Evolutionary conservation across 2,113 vertebrate genomes (phyloP).

Genomic region (Coracopsis vasa): DNA sequence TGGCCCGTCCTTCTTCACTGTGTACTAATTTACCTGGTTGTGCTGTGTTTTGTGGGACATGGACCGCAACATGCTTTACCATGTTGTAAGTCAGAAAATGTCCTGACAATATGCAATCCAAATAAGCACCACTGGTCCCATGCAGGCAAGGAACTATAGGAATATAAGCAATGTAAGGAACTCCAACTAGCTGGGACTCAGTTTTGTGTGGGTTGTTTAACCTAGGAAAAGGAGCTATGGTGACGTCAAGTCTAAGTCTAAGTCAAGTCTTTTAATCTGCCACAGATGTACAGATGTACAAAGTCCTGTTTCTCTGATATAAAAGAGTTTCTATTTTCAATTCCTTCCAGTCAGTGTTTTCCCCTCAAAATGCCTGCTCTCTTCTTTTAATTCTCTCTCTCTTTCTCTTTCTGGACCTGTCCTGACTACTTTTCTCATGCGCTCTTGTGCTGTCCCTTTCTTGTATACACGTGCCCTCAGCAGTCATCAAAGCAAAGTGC

Average conservation of each 20-base stretch:
- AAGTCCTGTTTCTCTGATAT: conserved; percentile 24
- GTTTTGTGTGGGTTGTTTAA: not conserved
- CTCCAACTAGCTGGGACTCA: not conserved
- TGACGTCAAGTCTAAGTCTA: not conserved
- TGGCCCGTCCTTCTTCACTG: not conserved
- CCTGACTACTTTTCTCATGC: not conserved
- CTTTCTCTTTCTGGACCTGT: not conserved
- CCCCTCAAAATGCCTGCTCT: not conserved
- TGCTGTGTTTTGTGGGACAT: not conserved
- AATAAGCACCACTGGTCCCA: not conserved
- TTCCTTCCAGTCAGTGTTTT: conserved; percentile 8
- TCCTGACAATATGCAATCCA: not conserved
- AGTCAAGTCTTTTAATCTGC: not conserved
- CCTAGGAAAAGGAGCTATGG: not conserved
- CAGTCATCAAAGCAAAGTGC: not conserved
- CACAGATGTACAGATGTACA: not conserved
- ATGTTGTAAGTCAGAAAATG: not conserved
- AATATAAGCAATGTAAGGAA: not conserved
- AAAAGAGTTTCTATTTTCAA: not conserved
- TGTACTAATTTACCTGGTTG: not conserved
- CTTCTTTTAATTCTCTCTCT: not conserved
- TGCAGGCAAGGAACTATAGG: not conserved
- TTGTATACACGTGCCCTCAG: not conserved
- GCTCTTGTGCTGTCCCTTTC: not conserved
- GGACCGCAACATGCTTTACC: not conserved